Evolutionary conservation across 2,113 vertebrate species (phyloP).

Genomic region (Otocyon megalotis): DNA sequence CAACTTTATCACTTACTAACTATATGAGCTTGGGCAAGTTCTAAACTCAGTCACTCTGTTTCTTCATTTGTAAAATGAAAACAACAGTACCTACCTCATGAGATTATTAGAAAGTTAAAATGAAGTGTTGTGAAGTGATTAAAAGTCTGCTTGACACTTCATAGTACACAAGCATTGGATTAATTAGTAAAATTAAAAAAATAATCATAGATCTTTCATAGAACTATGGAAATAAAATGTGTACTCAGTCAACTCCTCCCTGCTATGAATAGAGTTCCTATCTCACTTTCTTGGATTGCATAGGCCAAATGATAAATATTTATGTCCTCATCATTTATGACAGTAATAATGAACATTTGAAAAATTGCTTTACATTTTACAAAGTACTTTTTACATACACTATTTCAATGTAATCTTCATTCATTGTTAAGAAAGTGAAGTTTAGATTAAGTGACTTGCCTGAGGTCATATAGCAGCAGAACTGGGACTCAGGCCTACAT

Average conservation of each 20-base stretch:
- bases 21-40: conserved; percentile 1
- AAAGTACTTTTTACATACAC: not conserved
- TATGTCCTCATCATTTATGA: conserved; percentile 30
- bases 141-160: not conserved
- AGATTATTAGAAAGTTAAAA: not conserved
- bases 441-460: not conserved
- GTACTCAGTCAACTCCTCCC: not conserved
- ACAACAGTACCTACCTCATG: not conserved
- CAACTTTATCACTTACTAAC: not conserved
- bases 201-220: not conserved
- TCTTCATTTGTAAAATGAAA: conserved; percentile 1
- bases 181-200: conserved; percentile 41
- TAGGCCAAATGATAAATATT: conserved; percentile 13
- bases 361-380: not conserved
- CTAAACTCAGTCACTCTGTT: conserved; percentile 9
- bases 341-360: not conserved
- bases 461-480: not conserved
- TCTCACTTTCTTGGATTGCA: not conserved
- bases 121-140: conserved; percentile 19
- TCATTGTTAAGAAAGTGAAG: not conserved
- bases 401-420: not conserved
- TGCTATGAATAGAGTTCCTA: not conserved
- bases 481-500: not conserved
- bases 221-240: conserved; percentile 49
- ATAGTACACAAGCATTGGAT: not conserved